These are phyloP conservation scores for Lota lota DNA, from an alignment of 2,113 vertebrate genomes.

Conservation along the genomic window DNA sequence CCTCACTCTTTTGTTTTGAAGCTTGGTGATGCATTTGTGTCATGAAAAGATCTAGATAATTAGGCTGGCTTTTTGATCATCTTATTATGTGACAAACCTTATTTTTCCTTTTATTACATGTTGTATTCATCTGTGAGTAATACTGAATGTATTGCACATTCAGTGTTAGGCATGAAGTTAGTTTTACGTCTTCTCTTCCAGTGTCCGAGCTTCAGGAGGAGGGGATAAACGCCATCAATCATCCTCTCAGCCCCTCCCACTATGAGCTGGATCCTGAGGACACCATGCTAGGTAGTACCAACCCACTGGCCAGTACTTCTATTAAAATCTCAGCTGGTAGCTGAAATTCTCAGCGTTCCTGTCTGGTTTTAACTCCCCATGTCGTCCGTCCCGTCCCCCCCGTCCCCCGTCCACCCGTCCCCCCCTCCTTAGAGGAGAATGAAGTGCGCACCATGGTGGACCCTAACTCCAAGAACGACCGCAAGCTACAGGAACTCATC, in stretches of 20 bases:
- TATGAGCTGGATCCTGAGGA: conserved; percentile 97
- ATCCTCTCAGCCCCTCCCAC: conserved; percentile 93
- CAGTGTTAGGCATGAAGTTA: neutral
- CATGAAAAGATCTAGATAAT: no score
- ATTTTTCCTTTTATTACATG: no score
- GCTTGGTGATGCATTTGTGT: no score
- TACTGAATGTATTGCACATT: no score
- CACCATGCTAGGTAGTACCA: conserved; percentile 90
- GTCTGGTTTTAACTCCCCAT: neutral
- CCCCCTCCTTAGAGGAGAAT: conserved; percentile 84
- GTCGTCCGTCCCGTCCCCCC: neutral
- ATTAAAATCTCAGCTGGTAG: no score
- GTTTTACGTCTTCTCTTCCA: conserved; percentile 42
- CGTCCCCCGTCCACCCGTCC: neutral
- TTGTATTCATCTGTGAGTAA: no score
- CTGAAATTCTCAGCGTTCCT: neutral
- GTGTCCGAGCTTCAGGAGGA: conserved; percentile 98
- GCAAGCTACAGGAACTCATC: conserved; percentile 89
- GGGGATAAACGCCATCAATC: conserved; percentile 98
- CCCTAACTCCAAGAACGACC: conserved; percentile 88
- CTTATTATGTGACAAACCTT: no score
- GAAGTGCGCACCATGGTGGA: conserved; percentile 96
- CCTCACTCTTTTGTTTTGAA: no score
- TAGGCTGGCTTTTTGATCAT: no score
- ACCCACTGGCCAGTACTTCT: no score